These are phyloP conservation scores for Entomobrya proxima DNA, from an alignment of 2,888 invertebrate genomes.

Conservation along the genomic window DNA sequence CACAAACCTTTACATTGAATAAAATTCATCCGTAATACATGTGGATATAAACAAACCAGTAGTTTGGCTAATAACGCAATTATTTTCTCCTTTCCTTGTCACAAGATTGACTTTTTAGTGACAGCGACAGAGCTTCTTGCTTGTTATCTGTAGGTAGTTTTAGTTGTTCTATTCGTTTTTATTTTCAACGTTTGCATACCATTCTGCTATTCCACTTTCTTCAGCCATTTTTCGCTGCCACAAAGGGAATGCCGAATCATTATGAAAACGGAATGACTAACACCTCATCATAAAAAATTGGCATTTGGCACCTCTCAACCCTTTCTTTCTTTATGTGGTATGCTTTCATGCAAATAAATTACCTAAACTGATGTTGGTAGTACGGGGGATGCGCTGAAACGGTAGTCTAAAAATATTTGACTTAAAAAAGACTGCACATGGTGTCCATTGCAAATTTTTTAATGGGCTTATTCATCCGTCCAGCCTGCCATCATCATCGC, in stretches of 20 bases:
- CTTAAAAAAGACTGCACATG: slow-evolving; percentile 49
- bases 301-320: slow-evolving; percentile 7
- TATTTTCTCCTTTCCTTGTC: slow-evolving; percentile 55
- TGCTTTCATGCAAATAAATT: slow-evolving; percentile 23
- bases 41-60: not conserved
- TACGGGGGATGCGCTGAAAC: slow-evolving; percentile 34
- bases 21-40: no score
- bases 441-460: slow-evolving; percentile 36
- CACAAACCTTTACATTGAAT: no score
- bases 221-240: slow-evolving; percentile 1
- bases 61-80: slow-evolving; percentile 52
- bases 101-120: slow-evolving; percentile 61
- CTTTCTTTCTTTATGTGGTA: not conserved
- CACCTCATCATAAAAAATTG: slow-evolving; percentile 22
- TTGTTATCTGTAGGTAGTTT: no score
- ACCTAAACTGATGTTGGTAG: not conserved
- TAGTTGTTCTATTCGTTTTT: no score
- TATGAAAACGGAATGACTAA: slow-evolving; percentile 17
- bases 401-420: slow-evolving; percentile 62
- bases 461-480: slow-evolving; percentile 17
- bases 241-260: slow-evolving; percentile 51
- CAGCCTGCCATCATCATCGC: slow-evolving; percentile 8
- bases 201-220: no score
- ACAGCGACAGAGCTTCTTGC: slow-evolving; percentile 41
- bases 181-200: no score